Conservation (phyloP, 2,797 vertebrate genomes). For the Harpagifer antarcticus region DNA sequence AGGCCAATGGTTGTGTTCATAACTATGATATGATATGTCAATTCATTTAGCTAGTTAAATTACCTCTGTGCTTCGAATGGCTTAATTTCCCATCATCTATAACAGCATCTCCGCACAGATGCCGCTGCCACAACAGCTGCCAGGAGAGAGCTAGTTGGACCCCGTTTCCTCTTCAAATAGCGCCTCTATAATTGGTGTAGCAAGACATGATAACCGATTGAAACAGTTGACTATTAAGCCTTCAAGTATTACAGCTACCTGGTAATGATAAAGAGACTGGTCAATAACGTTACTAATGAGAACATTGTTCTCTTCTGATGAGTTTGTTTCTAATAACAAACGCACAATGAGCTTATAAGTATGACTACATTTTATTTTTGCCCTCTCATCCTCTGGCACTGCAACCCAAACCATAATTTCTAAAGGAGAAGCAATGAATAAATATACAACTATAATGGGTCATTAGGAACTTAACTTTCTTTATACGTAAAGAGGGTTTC, state of each 20-base stretch:
- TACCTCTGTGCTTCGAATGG: background rate
- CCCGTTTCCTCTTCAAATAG: background rate
- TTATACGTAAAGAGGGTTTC: constrained; percentile 62
- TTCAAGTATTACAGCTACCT: background rate
- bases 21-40: too few relatives aligned
- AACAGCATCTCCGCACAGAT: background rate
- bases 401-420: constrained; percentile 53
- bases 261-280: background rate
- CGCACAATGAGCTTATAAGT: background rate
- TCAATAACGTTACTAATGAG: constrained; percentile 2
- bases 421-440: constrained; percentile 49
- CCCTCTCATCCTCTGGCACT: constrained; percentile 23
- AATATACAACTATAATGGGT: constrained; percentile 62
- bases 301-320: background rate
- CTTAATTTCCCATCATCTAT: background rate
- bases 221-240: constrained; percentile 1
- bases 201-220: background rate
- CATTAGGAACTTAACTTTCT: constrained; percentile 63
- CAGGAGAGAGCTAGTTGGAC: background rate
- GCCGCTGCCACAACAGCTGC: too few relatives aligned
- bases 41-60: too few relatives aligned
- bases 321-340: constrained; percentile 9
- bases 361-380: background rate
- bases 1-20: too few relatives aligned
- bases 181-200: background rate